phyloP scores from a whole-genome alignment of 2,113 vertebrate species.

The Rhinichthys klamathensis region DNA sequence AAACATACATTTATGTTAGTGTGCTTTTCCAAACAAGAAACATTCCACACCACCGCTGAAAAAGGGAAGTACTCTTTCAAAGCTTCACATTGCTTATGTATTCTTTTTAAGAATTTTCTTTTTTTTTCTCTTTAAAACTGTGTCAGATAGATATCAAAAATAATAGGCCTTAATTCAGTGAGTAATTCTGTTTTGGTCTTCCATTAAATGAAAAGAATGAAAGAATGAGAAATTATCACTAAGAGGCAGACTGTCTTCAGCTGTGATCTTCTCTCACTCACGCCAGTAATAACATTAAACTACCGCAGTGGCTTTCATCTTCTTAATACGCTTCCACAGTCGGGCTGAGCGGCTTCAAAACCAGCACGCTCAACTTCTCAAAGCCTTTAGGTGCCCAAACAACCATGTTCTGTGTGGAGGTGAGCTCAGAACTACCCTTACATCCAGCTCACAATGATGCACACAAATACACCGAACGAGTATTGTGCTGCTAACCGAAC shows the following conservation, averaged over 20 bases:
- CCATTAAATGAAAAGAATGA: neutral
- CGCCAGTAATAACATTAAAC: constrained; percentile 26
- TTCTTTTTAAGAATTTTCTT: neutral
- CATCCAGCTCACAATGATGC: neutral
- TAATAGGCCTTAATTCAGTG: constrained; percentile 13
- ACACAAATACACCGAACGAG: neutral
- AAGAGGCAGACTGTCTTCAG: neutral
- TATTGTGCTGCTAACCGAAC: neutral
- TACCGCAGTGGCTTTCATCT: constrained; percentile 24
- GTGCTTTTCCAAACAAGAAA: neutral
- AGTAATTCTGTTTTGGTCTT: constrained; percentile 18
- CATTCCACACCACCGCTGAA: neutral
- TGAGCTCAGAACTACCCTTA: neutral
- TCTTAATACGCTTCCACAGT: constrained; percentile 11
- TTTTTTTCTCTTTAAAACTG: neutral
- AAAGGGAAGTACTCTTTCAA: neutral
- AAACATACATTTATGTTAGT: neutral
- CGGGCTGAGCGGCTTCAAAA: neutral
- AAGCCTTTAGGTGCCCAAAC: neutral
- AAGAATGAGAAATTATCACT: constrained; percentile 22
- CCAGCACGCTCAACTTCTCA: neutral
- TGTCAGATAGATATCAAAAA: constrained; percentile 14
- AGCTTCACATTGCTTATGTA: neutral
- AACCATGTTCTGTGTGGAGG: neutral
- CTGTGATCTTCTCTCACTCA: constrained; percentile 34